Conservation (phyloP, 2,797 vertebrate genomes). For the Sebastiscus albofasciatus region DNA sequence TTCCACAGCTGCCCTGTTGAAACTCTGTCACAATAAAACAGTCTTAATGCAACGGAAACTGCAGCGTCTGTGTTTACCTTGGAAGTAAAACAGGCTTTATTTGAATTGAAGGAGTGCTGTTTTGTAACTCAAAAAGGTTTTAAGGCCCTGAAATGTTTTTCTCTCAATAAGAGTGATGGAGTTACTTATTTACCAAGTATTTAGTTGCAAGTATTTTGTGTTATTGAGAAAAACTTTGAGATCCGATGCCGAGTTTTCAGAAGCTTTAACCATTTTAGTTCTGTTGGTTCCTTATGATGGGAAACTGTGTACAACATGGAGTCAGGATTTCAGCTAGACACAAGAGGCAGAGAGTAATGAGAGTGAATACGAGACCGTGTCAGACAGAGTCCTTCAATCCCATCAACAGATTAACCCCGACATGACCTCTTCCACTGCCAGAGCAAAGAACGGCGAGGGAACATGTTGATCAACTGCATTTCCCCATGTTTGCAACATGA, state of each 20-base stretch:
- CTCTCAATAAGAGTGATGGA: not conserved
- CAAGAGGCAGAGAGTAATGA: conserved; percentile 10
- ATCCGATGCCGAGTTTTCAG: not conserved
- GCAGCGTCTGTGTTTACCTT: conserved; percentile 7
- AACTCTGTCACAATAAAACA: conserved; percentile 62
- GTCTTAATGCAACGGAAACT: conserved; percentile 5
- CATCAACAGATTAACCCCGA: conserved; percentile 31
- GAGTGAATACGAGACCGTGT: not conserved
- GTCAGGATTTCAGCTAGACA: not conserved
- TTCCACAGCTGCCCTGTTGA: conserved; percentile 61
- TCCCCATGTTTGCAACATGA: not conserved
- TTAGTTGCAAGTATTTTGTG: not conserved
- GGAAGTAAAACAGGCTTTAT: not conserved
- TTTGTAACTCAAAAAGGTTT: not conserved
- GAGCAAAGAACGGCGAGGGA: not conserved
- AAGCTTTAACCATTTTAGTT: not conserved
- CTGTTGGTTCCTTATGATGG: not conserved
- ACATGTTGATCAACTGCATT: not conserved
- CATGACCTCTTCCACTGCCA: not conserved
- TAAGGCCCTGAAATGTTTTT: not conserved
- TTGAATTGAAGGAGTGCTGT: not conserved
- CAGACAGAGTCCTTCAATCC: not conserved
- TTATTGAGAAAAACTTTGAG: not conserved
- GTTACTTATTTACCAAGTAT: not conserved
- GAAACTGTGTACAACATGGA: not conserved